phyloP scores from a whole-genome alignment of 2,797 vertebrate genomes.

The Emydoidea blandingii region DNA sequence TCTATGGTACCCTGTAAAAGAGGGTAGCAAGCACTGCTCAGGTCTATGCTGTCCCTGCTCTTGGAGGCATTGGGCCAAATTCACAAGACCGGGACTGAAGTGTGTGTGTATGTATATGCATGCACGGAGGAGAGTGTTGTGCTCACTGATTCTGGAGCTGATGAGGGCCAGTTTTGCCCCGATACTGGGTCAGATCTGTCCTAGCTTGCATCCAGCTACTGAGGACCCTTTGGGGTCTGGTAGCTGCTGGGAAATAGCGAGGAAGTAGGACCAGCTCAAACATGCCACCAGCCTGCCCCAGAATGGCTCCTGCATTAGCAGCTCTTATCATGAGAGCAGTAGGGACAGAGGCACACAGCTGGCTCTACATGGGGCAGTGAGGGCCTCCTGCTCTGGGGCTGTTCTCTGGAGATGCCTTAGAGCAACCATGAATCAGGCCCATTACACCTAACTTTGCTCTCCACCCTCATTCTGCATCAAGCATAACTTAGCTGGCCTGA shows the following conservation, averaged over 20 bases:
- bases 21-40: background rate
- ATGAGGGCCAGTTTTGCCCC: background rate
- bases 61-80: background rate
- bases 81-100: background rate
- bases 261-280: background rate
- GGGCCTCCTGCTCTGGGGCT: background rate
- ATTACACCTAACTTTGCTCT: background rate
- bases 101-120: too few species aligned
- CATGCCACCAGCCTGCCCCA: background rate
- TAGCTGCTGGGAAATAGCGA: background rate
- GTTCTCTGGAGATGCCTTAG: constrained; percentile 2
- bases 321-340: background rate
- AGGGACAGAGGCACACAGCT: background rate
- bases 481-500: constrained; percentile 33
- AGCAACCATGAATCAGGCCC: background rate
- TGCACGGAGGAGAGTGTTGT: background rate
- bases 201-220: background rate
- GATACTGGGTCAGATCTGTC: constrained; percentile 12
- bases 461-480: constrained; percentile 27
- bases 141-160: background rate
- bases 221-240: background rate
- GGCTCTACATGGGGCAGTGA: background rate
- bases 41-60: background rate
- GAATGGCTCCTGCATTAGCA: background rate
- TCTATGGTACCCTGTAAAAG: background rate